Base-by-base conservation (phyloP, 2,113 vertebrate genomes). In the Alethe castanea region DNA sequence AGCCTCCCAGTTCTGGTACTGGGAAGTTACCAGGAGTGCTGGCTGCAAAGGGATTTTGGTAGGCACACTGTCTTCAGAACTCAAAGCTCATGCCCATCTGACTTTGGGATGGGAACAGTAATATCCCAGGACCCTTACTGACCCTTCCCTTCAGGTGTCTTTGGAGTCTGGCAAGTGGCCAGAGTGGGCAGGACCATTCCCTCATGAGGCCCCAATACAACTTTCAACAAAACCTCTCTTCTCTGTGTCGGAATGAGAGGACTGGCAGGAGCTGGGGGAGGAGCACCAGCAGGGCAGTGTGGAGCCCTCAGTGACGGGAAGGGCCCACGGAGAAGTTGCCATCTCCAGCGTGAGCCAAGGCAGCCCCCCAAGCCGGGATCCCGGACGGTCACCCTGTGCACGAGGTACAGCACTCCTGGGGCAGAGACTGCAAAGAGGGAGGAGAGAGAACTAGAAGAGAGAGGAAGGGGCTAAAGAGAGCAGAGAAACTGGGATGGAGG, bases 181-280 rank as follows among this genome's bases (percentile, higher is more conserved):
- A 95, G 52, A 86, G 44, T 93, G 90, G 94, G 95, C 93, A 91
- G 91, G 60, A 90, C 77, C 4, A 0, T 91, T 82, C 57, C 44
- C 1, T 15, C 38, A 45, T 22, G 81, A 70, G 71, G 93, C 79
- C 56, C 53, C 70, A 78, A 35, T 38, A 76, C 33, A 77, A 52
- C 44, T 70, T 84, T 16, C 22, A 88, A 95, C 78, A 93, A 90
- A 90, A 65, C 83, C 88, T 91, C 71, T 93, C 54, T 91, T 93
- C 78, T 93, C 9, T 48, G 71, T 26, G 52, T 17, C 20, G 0
- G 1, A 60, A 56, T 4, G 64, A 86, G 54, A n/a, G 66, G 52
- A 65, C 88, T 74, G 71, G 65, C 6, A 1, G 88, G 79, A 87
- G 60, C 87, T 29, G 35, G 60, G 76, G 92, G 95, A 96, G 92